Conservation (phyloP, 2,797 vertebrate genomes). For the Mus minutoides region DNA sequence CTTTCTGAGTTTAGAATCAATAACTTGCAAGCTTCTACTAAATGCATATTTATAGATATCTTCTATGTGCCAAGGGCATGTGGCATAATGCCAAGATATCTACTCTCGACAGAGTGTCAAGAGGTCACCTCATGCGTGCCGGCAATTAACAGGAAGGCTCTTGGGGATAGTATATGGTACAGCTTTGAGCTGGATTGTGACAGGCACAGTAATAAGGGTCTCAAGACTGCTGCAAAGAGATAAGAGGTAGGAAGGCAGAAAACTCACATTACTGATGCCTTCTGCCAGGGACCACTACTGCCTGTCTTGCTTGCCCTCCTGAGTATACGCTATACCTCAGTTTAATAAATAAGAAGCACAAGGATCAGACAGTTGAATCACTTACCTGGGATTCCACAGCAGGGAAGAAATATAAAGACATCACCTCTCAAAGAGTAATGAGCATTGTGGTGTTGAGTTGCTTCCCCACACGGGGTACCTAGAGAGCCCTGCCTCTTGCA, state of each 20-base stretch:
- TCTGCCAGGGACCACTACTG: fast-evolving
- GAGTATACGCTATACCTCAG: neutral
- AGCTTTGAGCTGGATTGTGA: neutral
- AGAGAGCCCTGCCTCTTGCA: neutral
- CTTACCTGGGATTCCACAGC: neutral
- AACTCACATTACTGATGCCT: neutral
- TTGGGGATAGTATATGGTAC: neutral
- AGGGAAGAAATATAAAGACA: neutral
- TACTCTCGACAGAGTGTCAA: neutral
- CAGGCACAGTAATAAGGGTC: neutral
- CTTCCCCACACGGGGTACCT: neutral
- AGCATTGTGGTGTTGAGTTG: neutral
- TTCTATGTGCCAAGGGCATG: neutral
- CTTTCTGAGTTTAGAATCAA: neutral
- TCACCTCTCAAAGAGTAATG: neutral
- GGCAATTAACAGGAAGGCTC: neutral
- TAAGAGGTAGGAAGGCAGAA: neutral
- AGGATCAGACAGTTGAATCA: neutral
- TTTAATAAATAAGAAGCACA: neutral
- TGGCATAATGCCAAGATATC: too few species aligned
- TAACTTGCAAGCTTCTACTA: neutral
- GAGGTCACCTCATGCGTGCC: too few species aligned
- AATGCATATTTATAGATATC: neutral
- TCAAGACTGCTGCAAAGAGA: neutral
- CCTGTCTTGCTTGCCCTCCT: neutral